phyloP scores from a whole-genome alignment of 2,113 vertebrate genomes.

The Thamnaconus septentrionalis region DNA sequence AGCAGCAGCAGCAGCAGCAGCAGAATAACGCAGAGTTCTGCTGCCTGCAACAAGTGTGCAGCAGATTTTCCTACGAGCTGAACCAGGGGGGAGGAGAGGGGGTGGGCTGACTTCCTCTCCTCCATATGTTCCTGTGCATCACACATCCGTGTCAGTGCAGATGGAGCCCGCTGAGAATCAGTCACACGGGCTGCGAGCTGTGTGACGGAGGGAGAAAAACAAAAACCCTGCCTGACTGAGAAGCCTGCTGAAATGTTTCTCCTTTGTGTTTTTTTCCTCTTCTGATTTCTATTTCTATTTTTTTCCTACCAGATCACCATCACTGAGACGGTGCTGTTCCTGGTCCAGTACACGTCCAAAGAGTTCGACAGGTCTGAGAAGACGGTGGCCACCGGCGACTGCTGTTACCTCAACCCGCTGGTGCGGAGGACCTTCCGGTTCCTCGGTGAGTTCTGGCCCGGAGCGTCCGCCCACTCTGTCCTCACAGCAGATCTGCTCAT shows the following conservation, averaged over 20 bases:
- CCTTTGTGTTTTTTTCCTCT: not conserved
- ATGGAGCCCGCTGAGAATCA: slow-evolving; percentile 25
- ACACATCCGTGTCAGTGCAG: slow-evolving; percentile 17
- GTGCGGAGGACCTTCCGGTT: slow-evolving; percentile 94
- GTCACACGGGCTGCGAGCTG: not conserved
- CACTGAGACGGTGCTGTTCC: slow-evolving; percentile 94
- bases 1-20: too few relatives aligned
- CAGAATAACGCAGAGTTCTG: too few relatives aligned
- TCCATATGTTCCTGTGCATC: slow-evolving; percentile 20
- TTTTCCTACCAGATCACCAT: slow-evolving; percentile 84
- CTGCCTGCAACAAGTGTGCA: too few relatives aligned
- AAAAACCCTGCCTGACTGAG: not conserved
- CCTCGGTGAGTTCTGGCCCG: slow-evolving; percentile 82
- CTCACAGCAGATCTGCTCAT: too few relatives aligned
- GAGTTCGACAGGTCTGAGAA: slow-evolving; percentile 96
- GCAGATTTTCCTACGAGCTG: too few relatives aligned
- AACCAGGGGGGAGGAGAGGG: too few relatives aligned
- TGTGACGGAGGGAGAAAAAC: slow-evolving; percentile 4
- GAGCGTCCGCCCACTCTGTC: too few relatives aligned
- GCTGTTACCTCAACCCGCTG: slow-evolving; percentile 97
- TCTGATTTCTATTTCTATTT: not conserved
- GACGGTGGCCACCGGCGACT: slow-evolving; percentile 94
- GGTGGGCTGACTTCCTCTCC: slow-evolving; percentile 14
- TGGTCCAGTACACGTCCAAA: slow-evolving; percentile 94
- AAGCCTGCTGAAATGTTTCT: not conserved